Percentiles rank a stretch among this genome's conserved stretches.
These are phyloP conservation scores for Rana temporaria DNA, from an alignment of 2,113 vertebrate species.

Conservation along the genomic window DNA sequence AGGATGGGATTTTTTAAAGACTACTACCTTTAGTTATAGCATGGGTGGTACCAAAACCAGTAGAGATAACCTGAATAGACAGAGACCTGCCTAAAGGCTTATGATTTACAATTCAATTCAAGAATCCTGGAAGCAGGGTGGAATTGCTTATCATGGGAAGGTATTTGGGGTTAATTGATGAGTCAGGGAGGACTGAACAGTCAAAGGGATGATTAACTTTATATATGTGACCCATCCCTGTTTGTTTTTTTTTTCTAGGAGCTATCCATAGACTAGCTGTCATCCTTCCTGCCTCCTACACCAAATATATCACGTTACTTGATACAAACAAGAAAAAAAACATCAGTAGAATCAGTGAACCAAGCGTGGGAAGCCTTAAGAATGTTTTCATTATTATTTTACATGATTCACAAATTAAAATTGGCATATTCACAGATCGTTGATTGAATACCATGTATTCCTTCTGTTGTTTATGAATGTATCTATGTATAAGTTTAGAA, in stretches of 20 bases:
- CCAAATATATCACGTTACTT: no score
- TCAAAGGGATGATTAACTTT: neutral
- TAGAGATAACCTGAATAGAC: neutral
- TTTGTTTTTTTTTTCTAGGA: neutral
- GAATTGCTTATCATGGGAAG: neutral
- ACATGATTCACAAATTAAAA: no score
- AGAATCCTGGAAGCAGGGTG: neutral
- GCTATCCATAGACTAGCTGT: neutral
- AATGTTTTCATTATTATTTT: no score
- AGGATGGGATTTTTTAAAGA: no score
- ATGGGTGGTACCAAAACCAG: neutral
- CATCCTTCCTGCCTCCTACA: no score
- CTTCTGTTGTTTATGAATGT: no score
- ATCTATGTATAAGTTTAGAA: no score
- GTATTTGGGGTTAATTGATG: neutral
- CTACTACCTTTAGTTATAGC: neutral
- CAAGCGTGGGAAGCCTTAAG: no score
- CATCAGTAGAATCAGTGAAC: no score
- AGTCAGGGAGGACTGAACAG: neutral
- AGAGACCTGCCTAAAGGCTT: neutral
- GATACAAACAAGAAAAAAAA: no score
- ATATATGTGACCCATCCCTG: neutral
- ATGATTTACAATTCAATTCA: neutral
- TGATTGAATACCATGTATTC: no score
- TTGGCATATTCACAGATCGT: no score